Percentiles rank a stretch among this genome's conserved stretches.
phyloP scores from a whole-genome alignment of 2,797 vertebrate genomes.

The Ctenochaetus hawaiiensis region DNA sequence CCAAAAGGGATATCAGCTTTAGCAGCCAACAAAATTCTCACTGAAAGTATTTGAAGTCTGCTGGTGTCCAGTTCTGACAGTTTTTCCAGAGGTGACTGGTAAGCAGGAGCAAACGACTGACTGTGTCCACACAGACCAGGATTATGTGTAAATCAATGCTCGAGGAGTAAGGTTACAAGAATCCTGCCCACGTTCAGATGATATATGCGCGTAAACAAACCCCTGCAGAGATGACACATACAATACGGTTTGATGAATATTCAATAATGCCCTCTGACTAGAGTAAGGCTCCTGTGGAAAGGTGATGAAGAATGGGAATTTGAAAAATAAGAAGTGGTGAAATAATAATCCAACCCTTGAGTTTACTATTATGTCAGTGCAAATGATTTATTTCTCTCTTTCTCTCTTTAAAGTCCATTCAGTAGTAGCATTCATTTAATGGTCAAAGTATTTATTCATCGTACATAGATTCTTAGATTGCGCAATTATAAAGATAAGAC shows the following conservation, averaged over 20 bases:
- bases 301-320: constrained; percentile 43
- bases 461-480: neutral
- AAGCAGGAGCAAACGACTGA: constrained; percentile 55
- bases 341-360: constrained; percentile 30
- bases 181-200: constrained; percentile 68
- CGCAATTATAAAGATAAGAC: neutral
- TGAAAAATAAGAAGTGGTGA: constrained; percentile 35
- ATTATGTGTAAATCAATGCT: constrained; percentile 70
- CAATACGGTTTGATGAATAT: constrained; percentile 70
- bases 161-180: constrained; percentile 64
- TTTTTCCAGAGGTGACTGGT: constrained; percentile 52
- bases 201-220: constrained; percentile 60
- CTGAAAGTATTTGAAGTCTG: constrained; percentile 36
- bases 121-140: constrained; percentile 58
- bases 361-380: constrained; percentile 5
- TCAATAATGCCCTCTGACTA: constrained; percentile 55
- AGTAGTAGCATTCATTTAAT: too few species aligned
- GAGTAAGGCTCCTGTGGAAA: constrained; percentile 28
- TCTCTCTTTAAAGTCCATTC: constrained; percentile 13
- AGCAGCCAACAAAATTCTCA: constrained; percentile 33
- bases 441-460: too few species aligned
- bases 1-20: constrained; percentile 43
- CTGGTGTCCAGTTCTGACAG: constrained; percentile 48
- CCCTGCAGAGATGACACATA: constrained; percentile 68
- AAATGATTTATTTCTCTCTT: constrained; percentile 15